Evolutionary conservation across 2,113 vertebrate genomes (phyloP), one percentile per base, ranked within the genome.

Genomic region (Amphiprion ocellaris): DNA sequence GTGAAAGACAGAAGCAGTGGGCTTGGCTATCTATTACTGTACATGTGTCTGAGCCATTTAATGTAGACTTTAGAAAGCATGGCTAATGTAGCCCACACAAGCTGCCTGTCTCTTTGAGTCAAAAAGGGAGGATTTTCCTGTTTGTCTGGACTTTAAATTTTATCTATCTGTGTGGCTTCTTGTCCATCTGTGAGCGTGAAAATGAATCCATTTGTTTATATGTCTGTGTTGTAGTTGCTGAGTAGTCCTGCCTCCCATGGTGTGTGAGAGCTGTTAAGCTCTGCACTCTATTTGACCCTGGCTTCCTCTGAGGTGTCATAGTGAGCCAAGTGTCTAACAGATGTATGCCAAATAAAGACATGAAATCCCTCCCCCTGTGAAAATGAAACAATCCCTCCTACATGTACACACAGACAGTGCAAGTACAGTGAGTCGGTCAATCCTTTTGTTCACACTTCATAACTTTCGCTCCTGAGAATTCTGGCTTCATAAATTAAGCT

Each of bases 241-340:
- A 79, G 53, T 68, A 62, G 65, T 69, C 24, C 24, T 39, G 23
- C 52, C 75, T 74, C 70, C 69, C 65, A 55, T 44, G 52, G 70
- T 72, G 84, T 64, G 74, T 11, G 7, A 74, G 55, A 52, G 64
- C 75, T 78, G 74, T 87, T 86, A 79, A 84, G 81, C 69, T 63
- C 66, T 88, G 89, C 87, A 89, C 90, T 94, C 87, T 75, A 64
- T 86, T 76, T 92, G 84, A 92, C 90, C 87, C 77, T 41, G 77
- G 77, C 72, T 76, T 84, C 68, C 80, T 61, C 23, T 65, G 83
- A 82, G 76, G 77, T 90, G 60, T 87, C 84, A 58, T 64, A 75
- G 67, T 46, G 56, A 87, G 88, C 77, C 79, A 81, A 84, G 75
- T 87, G 77, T 82, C 83, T 82, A 87, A 65, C 66, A 71, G 77